A percentile compares a stretch with the other conserved stretches of the same genome.
phyloP scores from a whole-genome alignment of 2,888 invertebrate genomes.

The Autographa gamma region DNA sequence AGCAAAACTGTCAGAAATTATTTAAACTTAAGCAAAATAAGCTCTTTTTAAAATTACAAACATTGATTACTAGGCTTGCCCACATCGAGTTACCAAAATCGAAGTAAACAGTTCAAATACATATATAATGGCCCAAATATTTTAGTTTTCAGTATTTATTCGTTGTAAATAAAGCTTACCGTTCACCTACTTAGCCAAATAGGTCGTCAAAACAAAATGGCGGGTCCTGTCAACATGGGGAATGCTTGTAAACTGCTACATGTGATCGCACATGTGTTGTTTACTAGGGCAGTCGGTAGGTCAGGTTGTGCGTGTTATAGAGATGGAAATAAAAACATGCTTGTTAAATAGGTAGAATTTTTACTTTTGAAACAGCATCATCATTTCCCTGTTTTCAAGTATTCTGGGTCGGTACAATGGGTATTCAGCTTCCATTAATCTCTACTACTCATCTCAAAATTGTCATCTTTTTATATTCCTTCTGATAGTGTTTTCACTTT shows the following conservation, averaged over 20 bases:
- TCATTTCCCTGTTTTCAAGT: no score
- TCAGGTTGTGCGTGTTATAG: background rate
- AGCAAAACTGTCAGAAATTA: no score
- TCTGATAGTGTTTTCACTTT: no score
- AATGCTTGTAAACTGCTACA: background rate
- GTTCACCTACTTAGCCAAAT: background rate
- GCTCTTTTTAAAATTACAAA: background rate
- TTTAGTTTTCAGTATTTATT: background rate
- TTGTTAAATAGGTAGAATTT: no score
- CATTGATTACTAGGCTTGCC: background rate
- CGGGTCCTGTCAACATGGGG: background rate
- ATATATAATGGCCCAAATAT: background rate
- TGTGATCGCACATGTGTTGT: background rate
- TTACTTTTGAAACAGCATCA: no score
- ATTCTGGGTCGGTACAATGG: no score
- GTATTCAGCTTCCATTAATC: no score
- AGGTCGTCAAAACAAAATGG: slow-evolving; percentile 6
- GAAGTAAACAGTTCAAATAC: background rate
- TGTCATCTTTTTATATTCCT: no score
- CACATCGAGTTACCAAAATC: background rate
- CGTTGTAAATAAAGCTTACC: background rate
- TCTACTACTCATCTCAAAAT: no score
- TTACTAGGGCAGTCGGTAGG: background rate
- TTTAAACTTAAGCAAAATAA: no score
- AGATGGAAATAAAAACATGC: no score